Evolutionary conservation across 1,140 invertebrate genomes (phyloP), one percentile per base, ranked within the genome.

Genomic region (Pseudachorutes palmiensis): DNA sequence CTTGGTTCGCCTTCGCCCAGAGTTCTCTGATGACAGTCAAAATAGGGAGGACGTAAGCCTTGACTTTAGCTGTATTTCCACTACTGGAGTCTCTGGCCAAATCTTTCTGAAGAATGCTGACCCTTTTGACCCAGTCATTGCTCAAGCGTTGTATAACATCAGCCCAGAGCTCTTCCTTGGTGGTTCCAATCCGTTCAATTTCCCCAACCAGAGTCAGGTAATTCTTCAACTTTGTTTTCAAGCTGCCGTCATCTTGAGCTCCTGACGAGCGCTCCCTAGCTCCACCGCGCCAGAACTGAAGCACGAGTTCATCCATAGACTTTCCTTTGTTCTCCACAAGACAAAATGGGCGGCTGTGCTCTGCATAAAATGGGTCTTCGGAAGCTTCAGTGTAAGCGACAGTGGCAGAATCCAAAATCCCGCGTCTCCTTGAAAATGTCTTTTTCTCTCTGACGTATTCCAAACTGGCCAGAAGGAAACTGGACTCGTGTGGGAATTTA

Each of bases 101-200:
- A 59, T 73, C 72, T 28, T 71, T 69, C 22, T 58, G 65, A 19
- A 73, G 60, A 1, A 41, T 41, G 26, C 26, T 65, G 2, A 66
- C n/a, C 19, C 69, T 30, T 62, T 64, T 64, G 0, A n/a, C 41
- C 67, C 67, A 70, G 33, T 73, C 72, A 28, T 58, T 24, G 31
- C 22, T 60, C 48, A 73, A 29, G 14, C 63, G 61, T 66, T 73
- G 64, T 24, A 69, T 29, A 2, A 67, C 49, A 48, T 49, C 66
- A 2, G 60, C 60, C 72, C 72, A 73, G 1, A 71, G 32, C 29
- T 73, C 69, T 59, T 73, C 67, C 31, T 62, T 61, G 2, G 64
- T 57, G 0, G 67, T 70, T 5, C 67, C 72, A 26, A 73, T 61
- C 41, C 67, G 41, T 22, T 70, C 58, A 1, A 73, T 33, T 64